Conservation (phyloP, 2,113 vertebrate species). For the Athene cunicularia region DNA sequence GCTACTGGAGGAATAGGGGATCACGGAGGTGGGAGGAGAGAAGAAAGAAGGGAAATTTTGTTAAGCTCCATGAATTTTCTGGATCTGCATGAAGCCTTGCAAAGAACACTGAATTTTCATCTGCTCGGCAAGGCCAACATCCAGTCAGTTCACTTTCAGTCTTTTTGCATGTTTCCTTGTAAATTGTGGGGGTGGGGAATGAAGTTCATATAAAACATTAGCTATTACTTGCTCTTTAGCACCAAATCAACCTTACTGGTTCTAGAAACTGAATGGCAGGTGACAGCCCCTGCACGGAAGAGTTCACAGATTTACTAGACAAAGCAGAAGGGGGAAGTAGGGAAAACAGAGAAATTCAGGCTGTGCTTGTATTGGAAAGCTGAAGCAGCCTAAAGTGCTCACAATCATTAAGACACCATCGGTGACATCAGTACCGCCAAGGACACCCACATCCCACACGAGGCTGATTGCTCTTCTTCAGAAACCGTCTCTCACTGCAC, state of each 20-base stretch:
- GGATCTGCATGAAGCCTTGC: neutral
- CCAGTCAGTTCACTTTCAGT: neutral
- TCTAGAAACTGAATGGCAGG: neutral
- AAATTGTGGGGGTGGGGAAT: fast-evolving
- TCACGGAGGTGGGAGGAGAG: neutral
- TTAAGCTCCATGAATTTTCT: neutral
- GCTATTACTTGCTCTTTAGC: neutral
- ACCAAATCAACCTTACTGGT: neutral
- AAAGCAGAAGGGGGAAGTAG: neutral
- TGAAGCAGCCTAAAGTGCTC: neutral
- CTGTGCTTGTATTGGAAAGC: neutral
- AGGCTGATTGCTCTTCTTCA: neutral
- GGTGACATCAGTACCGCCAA: neutral
- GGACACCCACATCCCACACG: fast-evolving
- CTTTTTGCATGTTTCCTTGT: neutral
- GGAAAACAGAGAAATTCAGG: neutral
- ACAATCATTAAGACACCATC: neutral
- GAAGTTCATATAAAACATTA: neutral
- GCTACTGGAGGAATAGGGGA: neutral
- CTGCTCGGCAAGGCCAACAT: neutral
- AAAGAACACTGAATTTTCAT: neutral
- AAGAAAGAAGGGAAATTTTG: neutral
- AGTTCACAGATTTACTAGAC: neutral
- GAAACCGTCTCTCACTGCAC: neutral
- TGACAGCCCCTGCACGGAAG: neutral